Percentiles rank a stretch among this genome's conserved stretches.
Evolutionary conservation across 2,888 invertebrate genomes (phyloP).

Genomic region (Ptychoptera contaminata): DNA sequence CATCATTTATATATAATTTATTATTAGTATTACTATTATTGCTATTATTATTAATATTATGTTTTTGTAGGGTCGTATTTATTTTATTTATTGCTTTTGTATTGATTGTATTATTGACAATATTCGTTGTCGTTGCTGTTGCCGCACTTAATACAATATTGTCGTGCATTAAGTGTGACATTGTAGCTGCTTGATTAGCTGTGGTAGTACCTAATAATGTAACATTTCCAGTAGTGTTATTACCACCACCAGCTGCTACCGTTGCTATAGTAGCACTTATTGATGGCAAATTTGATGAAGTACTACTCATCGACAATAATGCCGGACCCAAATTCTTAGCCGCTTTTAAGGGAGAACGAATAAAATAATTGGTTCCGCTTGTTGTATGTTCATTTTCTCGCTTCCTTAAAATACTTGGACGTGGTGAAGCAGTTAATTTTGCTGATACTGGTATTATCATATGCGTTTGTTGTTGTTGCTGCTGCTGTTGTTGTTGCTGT

Average conservation of each 20-base stretch:
- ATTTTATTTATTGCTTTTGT: not conserved
- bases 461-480: conserved; percentile 15
- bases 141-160: not conserved
- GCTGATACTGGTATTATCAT: conserved; percentile 22
- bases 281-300: not conserved
- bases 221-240: conserved; percentile 9
- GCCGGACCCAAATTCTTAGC: conserved; percentile 41
- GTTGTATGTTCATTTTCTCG: conserved; percentile 60
- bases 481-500: conserved; percentile 9
- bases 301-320: conserved; percentile 22
- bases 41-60: not conserved
- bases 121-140: not conserved
- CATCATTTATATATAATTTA: not conserved
- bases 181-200: conserved; percentile 16
- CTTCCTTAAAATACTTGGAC: conserved; percentile 72
- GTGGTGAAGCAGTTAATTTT: conserved; percentile 7
- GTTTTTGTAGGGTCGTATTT: not conserved
- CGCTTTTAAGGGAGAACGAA: conserved; percentile 39
- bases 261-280: conserved; percentile 11
- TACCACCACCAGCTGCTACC: conserved; percentile 13
- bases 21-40: conserved; percentile 5
- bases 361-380: conserved; percentile 16
- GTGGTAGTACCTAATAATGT: conserved; percentile 6
- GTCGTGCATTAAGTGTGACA: conserved; percentile 17
- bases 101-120: not conserved